phyloP scores from a whole-genome alignment of 2,797 vertebrate species.

The Astyanax mexicanus region DNA sequence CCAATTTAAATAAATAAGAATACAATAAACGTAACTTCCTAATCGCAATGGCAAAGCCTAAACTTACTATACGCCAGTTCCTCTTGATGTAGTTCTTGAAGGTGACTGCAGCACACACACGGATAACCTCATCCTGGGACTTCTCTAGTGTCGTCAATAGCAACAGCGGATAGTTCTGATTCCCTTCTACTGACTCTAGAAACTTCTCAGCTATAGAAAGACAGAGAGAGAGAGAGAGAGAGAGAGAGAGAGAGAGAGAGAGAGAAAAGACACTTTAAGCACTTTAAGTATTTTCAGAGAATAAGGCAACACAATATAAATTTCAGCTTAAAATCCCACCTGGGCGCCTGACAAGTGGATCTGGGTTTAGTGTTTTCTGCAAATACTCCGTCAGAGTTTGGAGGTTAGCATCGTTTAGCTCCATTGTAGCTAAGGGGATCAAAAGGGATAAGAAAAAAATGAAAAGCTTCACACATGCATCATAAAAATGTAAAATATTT shows the following conservation, averaged over 20 bases:
- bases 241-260: too few species aligned
- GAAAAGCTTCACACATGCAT: too few species aligned
- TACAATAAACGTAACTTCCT: too few species aligned
- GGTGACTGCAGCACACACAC: constrained; percentile 95
- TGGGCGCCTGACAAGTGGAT: constrained; percentile 93
- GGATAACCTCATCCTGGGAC: constrained; percentile 95
- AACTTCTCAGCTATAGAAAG: constrained; percentile 92
- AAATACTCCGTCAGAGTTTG: constrained; percentile 94
- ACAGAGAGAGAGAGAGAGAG: neutral
- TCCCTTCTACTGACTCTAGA: constrained; percentile 96
- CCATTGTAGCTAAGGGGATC: constrained; percentile 79
- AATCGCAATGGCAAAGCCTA: neutral
- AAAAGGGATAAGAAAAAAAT: neutral
- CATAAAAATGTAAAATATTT: too few species aligned
- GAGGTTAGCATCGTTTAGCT: constrained; percentile 95
- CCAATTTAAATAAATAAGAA: too few species aligned
- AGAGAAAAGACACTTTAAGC: too few species aligned
- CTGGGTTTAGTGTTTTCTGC: constrained; percentile 94
- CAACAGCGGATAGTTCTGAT: constrained; percentile 92
- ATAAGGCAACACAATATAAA: too few species aligned
- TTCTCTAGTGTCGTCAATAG: constrained; percentile 94
- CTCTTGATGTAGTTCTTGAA: constrained; percentile 99
- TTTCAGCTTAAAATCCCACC: too few species aligned
- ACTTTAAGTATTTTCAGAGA: too few species aligned
- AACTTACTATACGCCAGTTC: constrained; percentile 98